Base-by-base conservation (phyloP, 2,888 invertebrate species). In the Eristalinus aeneus region DNA sequence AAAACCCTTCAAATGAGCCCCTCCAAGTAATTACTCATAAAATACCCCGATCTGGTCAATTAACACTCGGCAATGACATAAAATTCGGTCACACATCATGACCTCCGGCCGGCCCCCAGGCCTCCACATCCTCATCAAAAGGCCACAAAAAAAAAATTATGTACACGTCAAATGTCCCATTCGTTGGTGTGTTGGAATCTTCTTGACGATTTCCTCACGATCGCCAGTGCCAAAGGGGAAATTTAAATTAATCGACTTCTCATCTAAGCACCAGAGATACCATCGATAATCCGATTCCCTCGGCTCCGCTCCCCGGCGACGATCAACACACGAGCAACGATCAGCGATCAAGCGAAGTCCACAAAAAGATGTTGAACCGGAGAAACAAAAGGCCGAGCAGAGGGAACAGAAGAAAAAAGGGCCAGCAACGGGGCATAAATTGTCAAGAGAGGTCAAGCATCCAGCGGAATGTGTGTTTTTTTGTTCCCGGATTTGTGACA, bases 201-300 rank as follows among this genome's bases (percentile, higher is more conserved):
- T 39, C 36, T 63, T 34, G 63, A 27, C 53, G 20, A 71, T 39
- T 8, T 39, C 39, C n/a, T 39, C 39, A 10, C 39, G 39, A 39
- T 56, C 6, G 11, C 2, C 23, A 27, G 76, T 80, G 85, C 76
- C 64, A 85, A 80, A 80, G 68, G 46, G 46, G 46, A 46, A 73
- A 81, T 81, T 81, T 86, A 77, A 86, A 81, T 86, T 65, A 86
- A 86, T 86, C 73, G 73, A 69, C 77, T 34, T 68, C 63, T 39
- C 84, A 80, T 85, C 76, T 76, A 80, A 78, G 53, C 69, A 58
- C 65, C 46, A 31, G n/a, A 73, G 75, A 84, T 79, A 75, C 61
- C 23, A 84, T 84, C 79, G 39, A 34, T 60, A 61, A 67, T 76
- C 53, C 67, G 27, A 63, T 31, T 27, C 27, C 34, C 54, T 16